Evolutionary conservation across 1,140 invertebrate genomes (phyloP).

Genomic region (Pseudoatta argentina): DNA sequence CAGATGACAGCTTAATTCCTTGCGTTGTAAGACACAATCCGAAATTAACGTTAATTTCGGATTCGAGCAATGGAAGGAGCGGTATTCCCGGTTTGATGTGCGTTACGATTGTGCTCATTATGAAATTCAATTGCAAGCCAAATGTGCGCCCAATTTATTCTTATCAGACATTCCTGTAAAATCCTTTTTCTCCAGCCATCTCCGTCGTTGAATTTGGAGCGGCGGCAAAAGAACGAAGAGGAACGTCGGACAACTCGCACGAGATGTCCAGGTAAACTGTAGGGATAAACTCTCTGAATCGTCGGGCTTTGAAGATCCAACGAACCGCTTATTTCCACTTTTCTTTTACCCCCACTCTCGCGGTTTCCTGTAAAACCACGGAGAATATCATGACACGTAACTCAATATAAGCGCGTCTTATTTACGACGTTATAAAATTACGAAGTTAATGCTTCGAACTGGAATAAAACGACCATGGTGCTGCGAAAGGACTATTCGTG

Average conservation of each 20-base stretch:
- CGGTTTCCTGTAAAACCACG: conserved; percentile 36
- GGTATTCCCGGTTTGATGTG: not conserved
- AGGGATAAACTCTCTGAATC: conserved; percentile 57
- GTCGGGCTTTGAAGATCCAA: conserved; percentile 25
- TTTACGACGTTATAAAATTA: conserved; percentile 85
- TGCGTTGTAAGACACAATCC: not conserved
- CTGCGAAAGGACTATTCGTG: conserved; percentile 43
- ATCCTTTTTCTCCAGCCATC: conserved; percentile 40
- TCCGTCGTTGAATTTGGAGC: conserved; percentile 60
- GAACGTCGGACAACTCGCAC: conserved; percentile 26
- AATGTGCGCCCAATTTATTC: conserved; percentile 40
- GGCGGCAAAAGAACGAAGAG: conserved; percentile 40
- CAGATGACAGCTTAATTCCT: conserved; percentile 3
- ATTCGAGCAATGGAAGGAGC: not conserved
- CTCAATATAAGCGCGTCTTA: conserved; percentile 81
- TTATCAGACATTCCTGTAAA: conserved; percentile 52
- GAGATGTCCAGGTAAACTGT: conserved; percentile 59
- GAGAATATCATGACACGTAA: conserved; percentile 79
- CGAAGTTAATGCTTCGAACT: conserved; percentile 83
- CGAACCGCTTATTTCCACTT: conserved; percentile 41
- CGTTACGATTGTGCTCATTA: conserved; percentile 32
- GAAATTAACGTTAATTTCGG: not conserved
- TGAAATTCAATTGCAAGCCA: conserved; percentile 23
- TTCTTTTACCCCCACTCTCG: conserved; percentile 27
- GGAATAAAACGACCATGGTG: conserved; percentile 80